These are phyloP conservation scores for Dasysyrphus tricinctus DNA, from an alignment of 2,888 invertebrate genomes.

Conservation along the genomic window DNA sequence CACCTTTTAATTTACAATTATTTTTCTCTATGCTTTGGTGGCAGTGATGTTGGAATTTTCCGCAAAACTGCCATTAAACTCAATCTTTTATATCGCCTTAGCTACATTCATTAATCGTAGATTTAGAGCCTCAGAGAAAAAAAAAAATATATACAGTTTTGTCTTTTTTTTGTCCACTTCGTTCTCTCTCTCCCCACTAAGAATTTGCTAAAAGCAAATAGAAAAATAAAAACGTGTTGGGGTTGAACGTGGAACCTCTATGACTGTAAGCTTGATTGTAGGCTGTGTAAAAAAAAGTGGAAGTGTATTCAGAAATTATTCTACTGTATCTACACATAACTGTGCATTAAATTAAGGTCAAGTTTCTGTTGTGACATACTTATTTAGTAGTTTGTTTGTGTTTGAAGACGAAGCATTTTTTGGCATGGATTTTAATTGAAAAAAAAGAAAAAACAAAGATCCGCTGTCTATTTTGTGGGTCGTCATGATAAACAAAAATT, in stretches of 20 bases:
- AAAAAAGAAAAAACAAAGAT: background rate
- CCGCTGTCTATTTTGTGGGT: background rate
- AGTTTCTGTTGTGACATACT: conserved; percentile 64
- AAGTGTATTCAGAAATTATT: conserved; percentile 31
- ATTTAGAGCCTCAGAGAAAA: background rate
- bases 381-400: conserved; percentile 24
- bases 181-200: conserved; percentile 1
- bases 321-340: conserved; percentile 41
- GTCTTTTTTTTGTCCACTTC: conserved; percentile 18
- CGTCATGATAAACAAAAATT: background rate
- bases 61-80: background rate
- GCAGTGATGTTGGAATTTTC: background rate
- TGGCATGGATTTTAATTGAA: background rate
- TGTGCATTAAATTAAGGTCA: conserved; percentile 69
- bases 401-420: conserved; percentile 22
- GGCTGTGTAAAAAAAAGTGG: conserved; percentile 10
- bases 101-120: background rate
- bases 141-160: background rate
- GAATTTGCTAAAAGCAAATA: conserved; percentile 26
- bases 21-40: background rate
- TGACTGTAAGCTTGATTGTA: conserved; percentile 8
- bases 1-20: conserved; percentile 4
- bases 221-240: conserved; percentile 13
- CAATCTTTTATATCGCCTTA: background rate
- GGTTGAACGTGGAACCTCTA: conserved; percentile 27